Conservation (phyloP, 64 coral and sea anemone genomes). For the Porites lutea region DNA sequence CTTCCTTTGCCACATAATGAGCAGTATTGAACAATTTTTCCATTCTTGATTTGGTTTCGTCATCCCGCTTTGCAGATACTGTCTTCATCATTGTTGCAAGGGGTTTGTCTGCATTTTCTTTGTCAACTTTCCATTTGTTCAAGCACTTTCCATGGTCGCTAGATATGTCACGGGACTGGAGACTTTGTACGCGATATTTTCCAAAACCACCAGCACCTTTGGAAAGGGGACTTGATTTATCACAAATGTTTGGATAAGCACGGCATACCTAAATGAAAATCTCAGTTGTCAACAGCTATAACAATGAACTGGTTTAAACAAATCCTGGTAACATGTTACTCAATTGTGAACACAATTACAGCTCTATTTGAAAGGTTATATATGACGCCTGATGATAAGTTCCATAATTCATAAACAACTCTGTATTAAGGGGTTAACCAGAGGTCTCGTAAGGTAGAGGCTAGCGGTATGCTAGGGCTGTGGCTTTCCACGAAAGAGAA, state of each 20-base stretch:
- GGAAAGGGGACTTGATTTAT: conserved; percentile 4
- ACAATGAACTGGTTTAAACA: background rate
- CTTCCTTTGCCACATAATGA: conserved; percentile 24
- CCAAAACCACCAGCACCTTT: background rate
- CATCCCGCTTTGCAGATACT: background rate
- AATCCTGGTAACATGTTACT: too few species aligned
- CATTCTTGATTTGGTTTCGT: conserved; percentile 32
- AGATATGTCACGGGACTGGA: background rate
- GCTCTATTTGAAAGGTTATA: too few species aligned
- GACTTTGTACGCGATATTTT: background rate
- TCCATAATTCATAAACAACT: too few species aligned
- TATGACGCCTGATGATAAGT: too few species aligned
- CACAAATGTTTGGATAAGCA: conserved; percentile 11
- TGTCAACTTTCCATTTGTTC: conserved; percentile 1
- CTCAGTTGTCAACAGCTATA: background rate
- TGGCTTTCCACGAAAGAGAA: too few species aligned
- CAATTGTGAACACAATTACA: too few species aligned
- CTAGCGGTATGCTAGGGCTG: too few species aligned
- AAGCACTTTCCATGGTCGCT: background rate
- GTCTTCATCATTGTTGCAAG: conserved; percentile 32
- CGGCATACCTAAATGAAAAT: conserved; percentile 1
- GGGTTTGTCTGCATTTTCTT: conserved; percentile 43
- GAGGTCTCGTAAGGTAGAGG: too few species aligned
- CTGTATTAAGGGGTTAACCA: too few species aligned
- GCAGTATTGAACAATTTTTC: conserved; percentile 52